Evolutionary conservation across 2,113 vertebrate genomes (phyloP).

Genomic region (Desmodus rotundus): DNA sequence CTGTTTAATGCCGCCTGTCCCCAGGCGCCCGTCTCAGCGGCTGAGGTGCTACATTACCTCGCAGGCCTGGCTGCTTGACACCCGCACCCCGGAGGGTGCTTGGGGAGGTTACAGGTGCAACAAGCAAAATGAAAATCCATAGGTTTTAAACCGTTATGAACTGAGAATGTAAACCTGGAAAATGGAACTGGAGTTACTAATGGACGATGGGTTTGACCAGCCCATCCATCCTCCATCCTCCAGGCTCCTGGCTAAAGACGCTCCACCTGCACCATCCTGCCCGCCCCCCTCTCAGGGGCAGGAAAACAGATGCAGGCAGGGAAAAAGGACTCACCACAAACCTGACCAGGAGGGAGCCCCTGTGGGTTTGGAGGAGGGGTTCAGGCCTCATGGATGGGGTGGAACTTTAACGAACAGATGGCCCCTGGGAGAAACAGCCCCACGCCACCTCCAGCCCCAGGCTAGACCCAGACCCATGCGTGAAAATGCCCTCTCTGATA

Average conservation of each 20-base stretch:
- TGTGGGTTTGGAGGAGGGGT: background rate
- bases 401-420: background rate
- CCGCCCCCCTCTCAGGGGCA: background rate
- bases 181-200: slow-evolving; percentile 54
- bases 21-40: background rate
- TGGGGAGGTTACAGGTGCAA: slow-evolving; percentile 61
- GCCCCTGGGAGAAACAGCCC: background rate
- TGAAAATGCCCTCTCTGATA: too few relatives aligned
- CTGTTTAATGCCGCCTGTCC: slow-evolving; percentile 55
- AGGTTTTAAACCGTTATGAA: slow-evolving; percentile 75
- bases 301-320: background rate
- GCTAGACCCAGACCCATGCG: background rate
- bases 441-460: background rate
- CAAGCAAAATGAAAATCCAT: slow-evolving; percentile 67
- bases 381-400: background rate
- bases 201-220: background rate
- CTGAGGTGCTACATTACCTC: slow-evolving; percentile 50
- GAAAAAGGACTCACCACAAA: background rate
- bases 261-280: rapidly evolving
- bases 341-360: too few relatives aligned
- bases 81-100: background rate
- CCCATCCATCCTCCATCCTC: slow-evolving; percentile 39
- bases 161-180: slow-evolving; percentile 63
- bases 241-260: background rate
- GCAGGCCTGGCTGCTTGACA: background rate